These are phyloP conservation scores for Acromyrmex echinatior DNA, from an alignment of 1,140 invertebrate species.

Conservation along the genomic window DNA sequence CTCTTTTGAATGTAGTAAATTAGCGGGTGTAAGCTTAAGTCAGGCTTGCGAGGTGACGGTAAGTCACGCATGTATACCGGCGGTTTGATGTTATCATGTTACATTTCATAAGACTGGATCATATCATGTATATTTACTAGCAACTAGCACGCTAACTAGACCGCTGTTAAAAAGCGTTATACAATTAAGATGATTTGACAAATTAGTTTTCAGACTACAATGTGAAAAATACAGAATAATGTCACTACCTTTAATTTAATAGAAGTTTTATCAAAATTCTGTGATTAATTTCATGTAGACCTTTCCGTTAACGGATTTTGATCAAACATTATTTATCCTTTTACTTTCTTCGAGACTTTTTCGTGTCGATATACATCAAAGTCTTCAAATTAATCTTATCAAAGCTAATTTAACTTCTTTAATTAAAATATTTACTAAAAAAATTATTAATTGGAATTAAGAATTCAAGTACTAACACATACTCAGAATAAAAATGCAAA, in stretches of 20 bases:
- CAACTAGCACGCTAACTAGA: slow-evolving; percentile 37
- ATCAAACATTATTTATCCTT: slow-evolving; percentile 21
- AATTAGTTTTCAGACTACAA: not conserved
- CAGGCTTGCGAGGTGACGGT: slow-evolving; percentile 25
- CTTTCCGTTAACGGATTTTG: slow-evolving; percentile 16
- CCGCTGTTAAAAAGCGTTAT: slow-evolving; percentile 15
- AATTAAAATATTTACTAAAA: not conserved
- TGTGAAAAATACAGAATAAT: not conserved
- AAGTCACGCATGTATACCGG: slow-evolving; percentile 50
- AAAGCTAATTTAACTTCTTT: slow-evolving; percentile 7
- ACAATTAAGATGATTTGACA: slow-evolving; percentile 19
- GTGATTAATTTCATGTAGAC: slow-evolving; percentile 5
- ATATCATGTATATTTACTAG: slow-evolving; percentile 42
- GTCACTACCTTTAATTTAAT: not conserved
- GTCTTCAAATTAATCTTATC: not conserved
- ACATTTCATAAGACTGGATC: slow-evolving; percentile 55
- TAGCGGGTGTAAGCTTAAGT: slow-evolving; percentile 26
- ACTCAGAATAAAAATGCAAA: not conserved
- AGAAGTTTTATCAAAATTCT: too few relatives aligned
- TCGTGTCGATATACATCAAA: not conserved
- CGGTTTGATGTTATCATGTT: slow-evolving; percentile 40
- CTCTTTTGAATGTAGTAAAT: slow-evolving; percentile 35
- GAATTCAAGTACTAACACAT: not conserved
- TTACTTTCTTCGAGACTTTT: not conserved
- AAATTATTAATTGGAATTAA: not conserved